Conservation (phyloP, 2,113 vertebrate species). For the Saguinus midas region DNA sequence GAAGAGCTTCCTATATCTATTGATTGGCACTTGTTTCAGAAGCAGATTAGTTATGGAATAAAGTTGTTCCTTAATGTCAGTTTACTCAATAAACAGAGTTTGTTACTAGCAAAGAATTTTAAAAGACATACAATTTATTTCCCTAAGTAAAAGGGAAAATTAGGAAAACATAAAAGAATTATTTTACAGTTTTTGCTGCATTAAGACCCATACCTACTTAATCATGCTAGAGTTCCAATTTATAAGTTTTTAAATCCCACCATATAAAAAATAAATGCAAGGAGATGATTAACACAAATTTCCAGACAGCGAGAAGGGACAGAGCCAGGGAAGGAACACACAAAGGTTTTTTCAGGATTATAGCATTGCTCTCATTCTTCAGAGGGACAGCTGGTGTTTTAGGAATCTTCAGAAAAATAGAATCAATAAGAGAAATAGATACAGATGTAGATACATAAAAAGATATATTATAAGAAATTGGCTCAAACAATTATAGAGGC, state of each 20-base stretch:
- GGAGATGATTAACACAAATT: not conserved
- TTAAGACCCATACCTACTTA: not conserved
- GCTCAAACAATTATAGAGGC: not conserved
- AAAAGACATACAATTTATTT: not conserved
- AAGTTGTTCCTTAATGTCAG: not conserved
- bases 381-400: not conserved
- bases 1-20: not conserved
- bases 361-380: not conserved
- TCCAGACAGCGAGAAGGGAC: not conserved
- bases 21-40: not conserved
- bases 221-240: not conserved
- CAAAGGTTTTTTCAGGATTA: not conserved
- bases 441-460: not conserved
- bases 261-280: not conserved
- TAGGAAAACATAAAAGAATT: not conserved
- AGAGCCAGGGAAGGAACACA: not conserved
- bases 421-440: not conserved
- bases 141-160: not conserved
- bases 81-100: not conserved
- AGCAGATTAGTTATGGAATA: not conserved
- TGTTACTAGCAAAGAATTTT: constrained; percentile 22
- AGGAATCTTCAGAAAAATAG: not conserved
- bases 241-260: not conserved
- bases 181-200: not conserved
- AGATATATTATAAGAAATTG: not conserved